These are phyloP conservation scores for Rhysida immarginata DNA, from an alignment of 1,140 invertebrate genomes.

Conservation along the genomic window DNA sequence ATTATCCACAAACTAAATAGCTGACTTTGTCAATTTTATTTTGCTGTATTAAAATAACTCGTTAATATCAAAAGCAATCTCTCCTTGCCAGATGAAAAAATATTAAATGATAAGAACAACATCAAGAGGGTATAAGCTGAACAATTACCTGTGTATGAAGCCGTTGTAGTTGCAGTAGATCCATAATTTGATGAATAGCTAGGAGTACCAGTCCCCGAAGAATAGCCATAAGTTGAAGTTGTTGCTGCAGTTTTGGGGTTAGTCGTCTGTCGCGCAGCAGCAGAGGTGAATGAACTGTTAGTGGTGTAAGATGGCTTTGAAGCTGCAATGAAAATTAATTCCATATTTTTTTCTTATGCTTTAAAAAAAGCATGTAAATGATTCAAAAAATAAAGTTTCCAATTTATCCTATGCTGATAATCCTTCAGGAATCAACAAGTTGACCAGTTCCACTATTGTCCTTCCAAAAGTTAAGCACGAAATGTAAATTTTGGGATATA, in stretches of 20 bases:
- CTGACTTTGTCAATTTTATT: no score
- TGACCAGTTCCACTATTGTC: no score
- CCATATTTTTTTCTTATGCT: not conserved
- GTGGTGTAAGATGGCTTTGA: conserved; percentile 3
- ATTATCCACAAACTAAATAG: no score
- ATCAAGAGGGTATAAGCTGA: no score
- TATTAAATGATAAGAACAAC: no score
- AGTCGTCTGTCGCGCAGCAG: not conserved
- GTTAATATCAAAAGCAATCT: no score
- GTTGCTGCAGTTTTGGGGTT: conserved; percentile 20
- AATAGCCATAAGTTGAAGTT: conserved; percentile 13
- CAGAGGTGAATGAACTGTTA: not conserved
- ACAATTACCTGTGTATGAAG: conserved; percentile 47
- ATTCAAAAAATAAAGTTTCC: not conserved
- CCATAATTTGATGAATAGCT: not conserved
- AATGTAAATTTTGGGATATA: no score
- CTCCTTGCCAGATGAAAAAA: no score
- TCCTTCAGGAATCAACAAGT: no score
- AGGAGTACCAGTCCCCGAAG: not conserved
- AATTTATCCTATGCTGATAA: not conserved
- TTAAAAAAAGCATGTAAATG: not conserved
- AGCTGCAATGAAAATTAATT: not conserved
- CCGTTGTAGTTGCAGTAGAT: conserved; percentile 45
- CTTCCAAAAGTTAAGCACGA: no score
- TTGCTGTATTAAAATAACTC: no score